phyloP scores from a whole-genome alignment of 2,888 invertebrate genomes.

The Xanthia togata region DNA sequence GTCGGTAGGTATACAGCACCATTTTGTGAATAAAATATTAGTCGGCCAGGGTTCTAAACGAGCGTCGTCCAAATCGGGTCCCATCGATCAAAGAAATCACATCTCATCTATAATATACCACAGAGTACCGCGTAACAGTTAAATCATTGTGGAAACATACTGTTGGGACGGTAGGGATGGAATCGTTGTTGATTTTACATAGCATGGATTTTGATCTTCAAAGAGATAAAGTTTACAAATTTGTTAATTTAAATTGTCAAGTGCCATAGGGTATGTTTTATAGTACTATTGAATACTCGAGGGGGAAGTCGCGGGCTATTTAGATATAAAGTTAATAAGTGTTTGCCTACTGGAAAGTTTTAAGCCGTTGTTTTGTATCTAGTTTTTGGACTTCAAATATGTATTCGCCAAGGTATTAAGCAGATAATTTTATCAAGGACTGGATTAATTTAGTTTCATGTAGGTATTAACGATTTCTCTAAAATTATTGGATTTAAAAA shows the following conservation, averaged over 20 bases:
- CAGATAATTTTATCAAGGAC: background rate
- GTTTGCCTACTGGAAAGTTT: background rate
- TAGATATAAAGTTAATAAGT: background rate
- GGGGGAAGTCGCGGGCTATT: too few species aligned
- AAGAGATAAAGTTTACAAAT: too few species aligned
- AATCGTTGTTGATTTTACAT: background rate
- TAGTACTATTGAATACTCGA: too few species aligned
- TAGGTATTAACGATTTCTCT: too few species aligned
- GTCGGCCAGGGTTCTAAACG: slow-evolving; percentile 69
- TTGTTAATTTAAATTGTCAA: background rate
- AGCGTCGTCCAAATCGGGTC: slow-evolving; percentile 71
- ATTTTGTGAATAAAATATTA: slow-evolving; percentile 75
- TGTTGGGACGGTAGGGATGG: background rate
- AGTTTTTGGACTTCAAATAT: background rate
- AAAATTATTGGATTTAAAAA: background rate
- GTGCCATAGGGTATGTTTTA: too few species aligned
- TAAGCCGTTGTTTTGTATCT: background rate
- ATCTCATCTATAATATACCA: slow-evolving; percentile 76
- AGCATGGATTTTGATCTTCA: background rate
- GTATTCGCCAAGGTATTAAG: background rate
- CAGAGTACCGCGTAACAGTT: slow-evolving; percentile 65
- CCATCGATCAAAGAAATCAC: slow-evolving; percentile 80
- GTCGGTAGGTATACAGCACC: slow-evolving; percentile 56
- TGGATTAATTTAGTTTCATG: too few species aligned
- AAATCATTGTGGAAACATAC: slow-evolving; percentile 67